Conservation (phyloP, 1,140 invertebrate genomes). For the Idris sp. region DNA sequence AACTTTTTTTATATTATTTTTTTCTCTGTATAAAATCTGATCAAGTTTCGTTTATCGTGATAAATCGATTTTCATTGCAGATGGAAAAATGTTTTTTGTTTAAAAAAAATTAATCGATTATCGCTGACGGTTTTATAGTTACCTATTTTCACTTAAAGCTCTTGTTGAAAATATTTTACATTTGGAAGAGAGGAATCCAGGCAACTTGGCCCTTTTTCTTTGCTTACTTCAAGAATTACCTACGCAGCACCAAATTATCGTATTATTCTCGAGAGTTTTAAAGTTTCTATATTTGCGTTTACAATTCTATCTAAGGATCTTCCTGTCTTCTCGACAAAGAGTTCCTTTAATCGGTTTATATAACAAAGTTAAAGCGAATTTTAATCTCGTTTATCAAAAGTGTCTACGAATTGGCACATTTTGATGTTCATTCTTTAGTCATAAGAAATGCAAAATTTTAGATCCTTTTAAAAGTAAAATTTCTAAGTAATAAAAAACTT, state of each 20-base stretch:
- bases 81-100: neutral
- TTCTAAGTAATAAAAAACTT: too few relatives aligned
- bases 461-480: constrained; percentile 2
- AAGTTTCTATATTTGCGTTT: constrained; percentile 26
- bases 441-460: constrained; percentile 1
- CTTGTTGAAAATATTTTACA: constrained; percentile 41
- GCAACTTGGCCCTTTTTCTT: constrained; percentile 3
- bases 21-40: too few relatives aligned
- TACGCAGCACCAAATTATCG: constrained; percentile 73
- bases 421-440: constrained; percentile 7
- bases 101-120: constrained; percentile 7
- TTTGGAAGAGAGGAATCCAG: constrained; percentile 16
- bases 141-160: constrained; percentile 7
- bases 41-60: neutral
- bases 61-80: neutral
- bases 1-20: neutral
- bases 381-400: constrained; percentile 11
- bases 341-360: constrained; percentile 15
- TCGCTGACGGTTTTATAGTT: constrained; percentile 1
- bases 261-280: constrained; percentile 32
- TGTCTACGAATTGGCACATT: constrained; percentile 42
- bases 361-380: constrained; percentile 28
- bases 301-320: constrained; percentile 19
- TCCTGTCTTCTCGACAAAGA: constrained; percentile 3
- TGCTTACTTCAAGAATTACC: constrained; percentile 55